Conservation (phyloP, 2,113 vertebrate species). For the Misgurnus mizolepis region DNA sequence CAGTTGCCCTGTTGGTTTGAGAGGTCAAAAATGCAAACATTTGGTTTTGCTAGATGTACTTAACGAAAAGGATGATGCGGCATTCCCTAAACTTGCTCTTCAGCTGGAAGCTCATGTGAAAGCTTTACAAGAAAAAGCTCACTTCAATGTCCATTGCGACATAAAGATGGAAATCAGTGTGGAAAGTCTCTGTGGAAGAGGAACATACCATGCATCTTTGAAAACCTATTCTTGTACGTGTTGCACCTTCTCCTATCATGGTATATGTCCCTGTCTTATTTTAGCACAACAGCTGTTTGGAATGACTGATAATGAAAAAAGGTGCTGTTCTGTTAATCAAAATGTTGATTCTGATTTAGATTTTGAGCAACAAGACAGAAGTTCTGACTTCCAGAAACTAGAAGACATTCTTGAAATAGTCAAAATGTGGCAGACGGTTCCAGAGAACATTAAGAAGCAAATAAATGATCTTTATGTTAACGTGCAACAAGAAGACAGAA, state of each 20-base stretch:
- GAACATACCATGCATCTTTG: neutral
- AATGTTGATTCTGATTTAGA: neutral
- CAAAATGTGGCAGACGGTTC: too few species aligned
- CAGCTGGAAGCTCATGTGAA: neutral
- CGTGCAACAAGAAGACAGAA: neutral
- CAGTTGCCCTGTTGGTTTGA: constrained; percentile 12
- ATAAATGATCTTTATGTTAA: too few species aligned
- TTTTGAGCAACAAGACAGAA: too few species aligned
- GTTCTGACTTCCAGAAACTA: too few species aligned
- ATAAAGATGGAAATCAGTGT: neutral
- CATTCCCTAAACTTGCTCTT: neutral
- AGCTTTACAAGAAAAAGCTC: constrained; percentile 2
- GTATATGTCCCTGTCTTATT: neutral
- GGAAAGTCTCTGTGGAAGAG: neutral
- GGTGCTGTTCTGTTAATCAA: neutral
- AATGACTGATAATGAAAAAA: neutral
- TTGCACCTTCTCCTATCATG: constrained; percentile 1
- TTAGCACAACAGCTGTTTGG: neutral
- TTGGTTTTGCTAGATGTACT: neutral
- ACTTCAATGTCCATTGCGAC: neutral
- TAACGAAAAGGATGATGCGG: neutral
- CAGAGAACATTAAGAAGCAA: too few species aligned
- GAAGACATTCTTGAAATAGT: too few species aligned
- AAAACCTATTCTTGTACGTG: neutral
- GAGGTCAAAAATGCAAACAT: constrained; percentile 12